A percentile compares a stretch with the other conserved stretches of the same genome.
Evolutionary conservation across 2,888 invertebrate genomes (phyloP).

Genomic region (Nasonovia ribisnigri): DNA sequence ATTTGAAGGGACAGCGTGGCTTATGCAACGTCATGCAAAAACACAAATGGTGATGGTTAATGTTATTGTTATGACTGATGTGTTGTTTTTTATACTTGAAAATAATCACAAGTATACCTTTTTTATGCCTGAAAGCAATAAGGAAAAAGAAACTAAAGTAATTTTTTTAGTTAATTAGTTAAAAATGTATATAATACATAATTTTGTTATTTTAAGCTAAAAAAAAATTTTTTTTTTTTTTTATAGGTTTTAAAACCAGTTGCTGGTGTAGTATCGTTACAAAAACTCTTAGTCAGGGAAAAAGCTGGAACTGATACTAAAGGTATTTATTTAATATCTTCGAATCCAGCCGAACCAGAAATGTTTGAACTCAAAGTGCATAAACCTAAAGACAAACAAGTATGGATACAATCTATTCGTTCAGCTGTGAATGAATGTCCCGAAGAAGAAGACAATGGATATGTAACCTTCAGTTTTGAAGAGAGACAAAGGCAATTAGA

Average conservation of each 20-base stretch:
- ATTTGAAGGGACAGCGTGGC: conserved; percentile 89
- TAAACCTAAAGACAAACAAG: conserved; percentile 88
- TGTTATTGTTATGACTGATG: conserved; percentile 91
- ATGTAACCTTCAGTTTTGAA: conserved; percentile 77
- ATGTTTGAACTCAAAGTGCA: conserved; percentile 94
- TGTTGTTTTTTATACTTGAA: conserved; percentile 91
- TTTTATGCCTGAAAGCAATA: conserved; percentile 89
- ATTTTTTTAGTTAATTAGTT: conserved; percentile 65
- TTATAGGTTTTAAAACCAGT: conserved; percentile 56
- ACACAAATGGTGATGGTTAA: conserved; percentile 86
- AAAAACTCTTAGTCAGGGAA: conserved; percentile 91
- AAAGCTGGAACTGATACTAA: conserved; percentile 92
- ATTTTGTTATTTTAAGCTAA: not conserved
- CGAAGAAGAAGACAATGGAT: conserved; percentile 81
- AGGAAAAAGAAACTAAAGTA: conserved; percentile 83
- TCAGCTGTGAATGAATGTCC: conserved; percentile 88
- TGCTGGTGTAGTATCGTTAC: conserved; percentile 93
- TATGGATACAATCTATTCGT: conserved; percentile 91
- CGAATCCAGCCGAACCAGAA: conserved; percentile 91
- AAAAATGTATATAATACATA: not conserved
- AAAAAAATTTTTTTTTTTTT: conserved; percentile 16
- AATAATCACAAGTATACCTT: conserved; percentile 74
- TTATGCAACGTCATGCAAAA: conserved; percentile 83
- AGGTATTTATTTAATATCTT: conserved; percentile 92
- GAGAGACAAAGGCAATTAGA: conserved; percentile 83